A percentile compares a stretch with the other conserved stretches of the same genome.
phyloP scores from a whole-genome alignment of 2,113 vertebrate genomes.

The Mesitornis unicolor region DNA sequence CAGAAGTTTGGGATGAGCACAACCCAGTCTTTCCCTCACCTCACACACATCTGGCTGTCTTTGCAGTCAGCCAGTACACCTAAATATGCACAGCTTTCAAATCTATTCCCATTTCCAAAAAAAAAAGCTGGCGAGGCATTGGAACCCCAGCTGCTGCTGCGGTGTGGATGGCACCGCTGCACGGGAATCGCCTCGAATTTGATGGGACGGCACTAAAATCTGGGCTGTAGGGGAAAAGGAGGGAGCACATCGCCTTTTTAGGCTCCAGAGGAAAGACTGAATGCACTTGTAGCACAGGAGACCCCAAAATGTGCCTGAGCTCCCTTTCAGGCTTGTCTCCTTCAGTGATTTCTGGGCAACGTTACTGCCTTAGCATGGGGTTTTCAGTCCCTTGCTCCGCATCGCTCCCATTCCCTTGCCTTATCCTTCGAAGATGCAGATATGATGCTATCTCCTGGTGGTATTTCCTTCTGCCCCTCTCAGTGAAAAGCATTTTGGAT shows the following conservation, averaged over 20 bases:
- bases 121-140: neutral
- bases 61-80: neutral
- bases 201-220: neutral
- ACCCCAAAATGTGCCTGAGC: neutral
- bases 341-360: neutral
- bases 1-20: neutral
- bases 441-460: too few species aligned
- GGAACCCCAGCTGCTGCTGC: neutral
- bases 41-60: slow-evolving; percentile 17
- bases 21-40: slow-evolving; percentile 9
- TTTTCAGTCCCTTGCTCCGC: neutral
- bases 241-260: neutral
- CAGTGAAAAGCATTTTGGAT: neutral
- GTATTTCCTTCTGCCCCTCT: neutral
- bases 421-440: neutral
- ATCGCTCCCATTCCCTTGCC: neutral
- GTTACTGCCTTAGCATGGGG: neutral
- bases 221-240: neutral
- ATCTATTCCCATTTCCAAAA: slow-evolving; percentile 12
- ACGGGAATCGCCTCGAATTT: neutral
- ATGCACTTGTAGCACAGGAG: neutral
- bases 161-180: neutral
- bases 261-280: neutral
- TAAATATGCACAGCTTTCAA: slow-evolving; percentile 10
- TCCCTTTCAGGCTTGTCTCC: neutral